phyloP scores from a whole-genome alignment of 2,797 vertebrate species.

The Melanotaenia pygmaea region DNA sequence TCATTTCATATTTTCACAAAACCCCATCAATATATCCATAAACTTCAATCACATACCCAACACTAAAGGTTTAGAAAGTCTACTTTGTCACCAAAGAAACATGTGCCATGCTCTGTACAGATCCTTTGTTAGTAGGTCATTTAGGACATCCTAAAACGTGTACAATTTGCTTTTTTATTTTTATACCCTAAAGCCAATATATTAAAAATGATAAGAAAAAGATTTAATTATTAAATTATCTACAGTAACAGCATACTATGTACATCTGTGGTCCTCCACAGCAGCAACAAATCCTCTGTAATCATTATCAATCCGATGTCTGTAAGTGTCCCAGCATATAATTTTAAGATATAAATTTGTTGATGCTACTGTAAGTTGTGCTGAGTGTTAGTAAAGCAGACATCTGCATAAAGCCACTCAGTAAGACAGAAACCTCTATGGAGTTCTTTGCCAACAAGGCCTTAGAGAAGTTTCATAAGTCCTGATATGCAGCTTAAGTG shows the following conservation, averaged over 20 bases:
- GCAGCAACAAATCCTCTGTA: constrained; percentile 27
- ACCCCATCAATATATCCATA: constrained; percentile 15
- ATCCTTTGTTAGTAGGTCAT: constrained; percentile 24
- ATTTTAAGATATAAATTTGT: constrained; percentile 30
- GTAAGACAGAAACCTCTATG: constrained; percentile 41
- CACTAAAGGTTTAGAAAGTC: constrained; percentile 19
- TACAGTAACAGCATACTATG: constrained; percentile 38
- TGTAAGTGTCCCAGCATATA: constrained; percentile 24
- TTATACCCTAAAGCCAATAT: constrained; percentile 15
- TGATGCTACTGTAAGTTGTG: constrained; percentile 63
- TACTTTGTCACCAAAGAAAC: constrained; percentile 30
- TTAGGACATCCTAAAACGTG: constrained; percentile 38
- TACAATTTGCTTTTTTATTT: constrained; percentile 18
- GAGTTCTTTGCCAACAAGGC: constrained; percentile 34
- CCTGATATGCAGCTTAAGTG: constrained; percentile 25
- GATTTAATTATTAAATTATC: constrained; percentile 19
- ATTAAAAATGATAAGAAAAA: constrained; percentile 20
- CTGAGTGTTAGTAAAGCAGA: constrained; percentile 35
- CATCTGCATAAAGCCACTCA: constrained; percentile 50
- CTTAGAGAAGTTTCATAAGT: constrained; percentile 24
- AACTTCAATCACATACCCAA: constrained; percentile 1
- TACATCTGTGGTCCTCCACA: constrained; percentile 39
- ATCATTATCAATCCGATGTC: constrained; percentile 20
- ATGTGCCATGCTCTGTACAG: constrained; percentile 44
- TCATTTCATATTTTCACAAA: constrained; percentile 19